Base-by-base conservation (phyloP, 2,888 invertebrate species). In the Pseudanteris insignis region DNA sequence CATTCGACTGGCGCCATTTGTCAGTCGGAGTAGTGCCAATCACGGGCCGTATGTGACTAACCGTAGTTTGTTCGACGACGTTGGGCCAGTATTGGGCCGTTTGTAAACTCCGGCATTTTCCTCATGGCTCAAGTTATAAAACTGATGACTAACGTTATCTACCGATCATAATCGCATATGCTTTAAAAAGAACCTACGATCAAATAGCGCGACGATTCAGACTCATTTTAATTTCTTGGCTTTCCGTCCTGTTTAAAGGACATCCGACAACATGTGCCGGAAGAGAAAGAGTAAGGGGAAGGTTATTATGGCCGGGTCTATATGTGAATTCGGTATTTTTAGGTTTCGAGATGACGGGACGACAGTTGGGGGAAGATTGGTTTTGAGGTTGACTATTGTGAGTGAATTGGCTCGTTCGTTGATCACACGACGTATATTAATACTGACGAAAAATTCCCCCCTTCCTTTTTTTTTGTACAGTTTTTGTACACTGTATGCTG, bases 291-390 rank as follows among this genome's bases (percentile, higher is more conserved):
- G 38, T 44, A 44, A 36, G 32, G 51, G 48, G 47, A 43, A 47
- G 47, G 26, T 47, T 53, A 58, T 58, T 58, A 60, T 53, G 53
- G 53, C 48, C 40, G 40, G 38, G 25, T 50, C 44, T 60, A 41
- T 60, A 53, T 53, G 53, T 53, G 43, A 37, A 53, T 48, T 53
- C 30, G 41, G 14, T 60, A 60, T 60, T 60, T 60, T 53, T 60
- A 60, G 60, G 48, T 60, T 51, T 48, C 28, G 9, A 11, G 10
- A 21, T 24, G 12, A 9, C 6, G 26, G 18, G 3, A 18, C 18
- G 18, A 18, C 18, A 18, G 18, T 18, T 18, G 18, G 18, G 15
- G 34, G 33, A 37, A 43, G 29, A 48, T 50, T n/a, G 25, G 38
- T 48, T 50, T 43, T 34, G 18, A 44, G 44, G 44, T 54, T 43